Evolutionary conservation across 2,888 invertebrate species (phyloP).

Genomic region (Leptinotarsa haldemani): DNA sequence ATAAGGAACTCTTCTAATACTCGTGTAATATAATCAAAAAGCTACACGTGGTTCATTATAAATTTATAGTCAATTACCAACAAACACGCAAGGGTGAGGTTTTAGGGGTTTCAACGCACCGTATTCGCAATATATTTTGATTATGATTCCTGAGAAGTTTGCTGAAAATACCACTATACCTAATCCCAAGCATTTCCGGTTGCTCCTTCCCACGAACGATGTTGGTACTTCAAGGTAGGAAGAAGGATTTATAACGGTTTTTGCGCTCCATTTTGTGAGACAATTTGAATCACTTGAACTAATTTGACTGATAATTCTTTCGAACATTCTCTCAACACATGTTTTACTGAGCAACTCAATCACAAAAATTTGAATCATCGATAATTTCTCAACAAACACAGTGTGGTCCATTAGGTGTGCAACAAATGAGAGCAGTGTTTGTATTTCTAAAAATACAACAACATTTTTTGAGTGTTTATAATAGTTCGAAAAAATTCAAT

Average conservation of each 20-base stretch:
- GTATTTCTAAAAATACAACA: too few species aligned
- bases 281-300: not conserved
- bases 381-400: too few species aligned
- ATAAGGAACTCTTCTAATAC: not conserved
- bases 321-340: too few species aligned
- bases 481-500: too few species aligned
- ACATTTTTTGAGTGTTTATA: too few species aligned
- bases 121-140: constrained; percentile 22
- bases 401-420: too few species aligned
- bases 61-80: constrained; percentile 25
- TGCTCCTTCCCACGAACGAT: not conserved
- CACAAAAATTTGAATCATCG: too few species aligned
- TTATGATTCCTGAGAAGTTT: constrained; percentile 21
- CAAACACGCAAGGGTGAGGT: constrained; percentile 21
- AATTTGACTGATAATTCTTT: not conserved
- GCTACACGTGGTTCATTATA: constrained; percentile 17
- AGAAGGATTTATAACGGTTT: not conserved
- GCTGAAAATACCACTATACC: constrained; percentile 9
- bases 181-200: constrained; percentile 14
- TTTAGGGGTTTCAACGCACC: not conserved
- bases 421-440: too few species aligned
- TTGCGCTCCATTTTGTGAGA: not conserved
- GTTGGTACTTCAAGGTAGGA: not conserved
- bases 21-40: not conserved
- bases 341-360: too few species aligned